Evolutionary conservation across 2,888 invertebrate species (phyloP).

Genomic region (Protophormia terraenovae): DNA sequence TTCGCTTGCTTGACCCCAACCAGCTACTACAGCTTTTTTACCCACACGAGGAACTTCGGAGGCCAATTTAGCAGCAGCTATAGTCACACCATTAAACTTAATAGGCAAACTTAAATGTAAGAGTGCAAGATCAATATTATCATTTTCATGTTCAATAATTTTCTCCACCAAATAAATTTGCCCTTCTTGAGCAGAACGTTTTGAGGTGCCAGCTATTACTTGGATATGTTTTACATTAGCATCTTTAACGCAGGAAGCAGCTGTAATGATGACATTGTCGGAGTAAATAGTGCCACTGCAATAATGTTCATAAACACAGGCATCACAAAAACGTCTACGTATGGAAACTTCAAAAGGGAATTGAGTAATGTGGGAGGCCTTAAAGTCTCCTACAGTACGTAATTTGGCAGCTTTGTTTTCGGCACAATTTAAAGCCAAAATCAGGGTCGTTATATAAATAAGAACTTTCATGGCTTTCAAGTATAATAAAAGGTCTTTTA

Average conservation of each 20-base stretch:
- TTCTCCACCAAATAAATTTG: slow-evolving; percentile 32
- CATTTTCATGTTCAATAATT: neutral
- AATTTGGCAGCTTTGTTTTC: neutral
- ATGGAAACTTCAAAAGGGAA: slow-evolving; percentile 73
- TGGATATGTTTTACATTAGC: slow-evolving; percentile 56
- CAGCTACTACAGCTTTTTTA: slow-evolving; percentile 71
- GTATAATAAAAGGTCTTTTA: neutral
- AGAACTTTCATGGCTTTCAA: neutral
- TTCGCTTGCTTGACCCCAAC: slow-evolving; percentile 74
- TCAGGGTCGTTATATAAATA: neutral
- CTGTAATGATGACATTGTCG: slow-evolving; percentile 72
- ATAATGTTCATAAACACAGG: slow-evolving; percentile 69
- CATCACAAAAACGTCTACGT: slow-evolving; percentile 68
- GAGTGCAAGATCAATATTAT: neutral
- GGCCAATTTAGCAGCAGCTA: neutral
- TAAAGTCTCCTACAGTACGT: neutral
- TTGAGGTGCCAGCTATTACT: slow-evolving; percentile 82
- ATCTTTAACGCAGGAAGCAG: slow-evolving; percentile 76
- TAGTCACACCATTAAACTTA: neutral
- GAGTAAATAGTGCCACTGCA: slow-evolving; percentile 70
- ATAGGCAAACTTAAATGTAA: neutral
- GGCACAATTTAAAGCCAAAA: neutral
- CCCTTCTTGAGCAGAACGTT: slow-evolving; percentile 68
- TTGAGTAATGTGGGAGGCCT: slow-evolving; percentile 60
- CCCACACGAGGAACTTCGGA: slow-evolving; percentile 51